These are phyloP conservation scores for Balaenoptera acutorostrata DNA, from an alignment of 2,113 vertebrate species.

Conservation along the genomic window DNA sequence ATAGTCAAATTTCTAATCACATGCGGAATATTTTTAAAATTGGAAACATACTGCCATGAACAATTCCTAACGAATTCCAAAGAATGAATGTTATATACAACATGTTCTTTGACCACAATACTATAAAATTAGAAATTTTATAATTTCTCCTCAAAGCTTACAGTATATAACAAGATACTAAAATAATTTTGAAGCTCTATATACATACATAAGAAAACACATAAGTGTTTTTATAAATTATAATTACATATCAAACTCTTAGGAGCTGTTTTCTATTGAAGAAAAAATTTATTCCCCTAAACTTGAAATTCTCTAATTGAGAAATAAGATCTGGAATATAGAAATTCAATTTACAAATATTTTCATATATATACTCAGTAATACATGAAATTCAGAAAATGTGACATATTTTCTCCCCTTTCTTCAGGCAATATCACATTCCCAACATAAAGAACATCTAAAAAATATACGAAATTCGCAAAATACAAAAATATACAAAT, in stretches of 20 bases:
- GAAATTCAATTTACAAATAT: background rate
- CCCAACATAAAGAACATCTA: background rate
- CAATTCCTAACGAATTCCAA: background rate
- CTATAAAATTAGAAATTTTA: background rate
- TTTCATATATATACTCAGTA: background rate
- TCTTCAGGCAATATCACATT: background rate
- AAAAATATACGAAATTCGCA: background rate
- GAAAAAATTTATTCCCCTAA: background rate
- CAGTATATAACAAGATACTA: background rate
- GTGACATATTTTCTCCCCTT: background rate
- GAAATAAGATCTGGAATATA: background rate
- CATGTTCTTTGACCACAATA: background rate
- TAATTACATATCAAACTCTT: background rate
- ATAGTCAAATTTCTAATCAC: background rate
- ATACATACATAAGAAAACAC: background rate
- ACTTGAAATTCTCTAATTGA: background rate
- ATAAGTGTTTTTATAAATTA: background rate
- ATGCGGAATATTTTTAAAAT: background rate
- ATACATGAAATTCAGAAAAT: background rate
- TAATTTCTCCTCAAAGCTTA: background rate
- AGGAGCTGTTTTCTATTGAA: background rate
- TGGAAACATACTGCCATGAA: background rate
- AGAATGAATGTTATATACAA: background rate
- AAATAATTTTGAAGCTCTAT: background rate
- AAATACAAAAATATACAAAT: background rate